Conservation (phyloP, 2,888 invertebrate genomes). For the Chrysolina americana region DNA sequence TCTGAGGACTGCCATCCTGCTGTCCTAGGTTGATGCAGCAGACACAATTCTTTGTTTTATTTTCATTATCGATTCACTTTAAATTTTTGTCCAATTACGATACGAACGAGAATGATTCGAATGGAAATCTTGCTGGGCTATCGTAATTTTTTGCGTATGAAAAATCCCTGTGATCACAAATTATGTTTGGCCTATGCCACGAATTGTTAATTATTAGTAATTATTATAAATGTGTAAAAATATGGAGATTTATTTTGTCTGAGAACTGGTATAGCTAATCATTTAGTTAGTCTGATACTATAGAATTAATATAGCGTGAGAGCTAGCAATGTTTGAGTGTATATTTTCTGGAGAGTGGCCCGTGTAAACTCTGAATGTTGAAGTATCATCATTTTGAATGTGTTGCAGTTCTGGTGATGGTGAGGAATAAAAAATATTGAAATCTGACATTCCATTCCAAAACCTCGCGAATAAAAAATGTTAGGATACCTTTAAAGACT, state of each 20-base stretch:
- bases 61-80: background rate
- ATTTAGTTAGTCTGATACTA: slow-evolving; percentile 46
- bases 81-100: background rate
- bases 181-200: slow-evolving; percentile 56
- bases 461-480: too few species aligned
- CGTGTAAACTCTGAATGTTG: too few species aligned
- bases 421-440: too few species aligned
- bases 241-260: slow-evolving; percentile 48
- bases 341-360: too few species aligned
- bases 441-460: too few species aligned
- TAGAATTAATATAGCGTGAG: slow-evolving; percentile 39
- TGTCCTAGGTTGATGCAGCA: too few species aligned
- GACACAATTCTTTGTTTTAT: background rate
- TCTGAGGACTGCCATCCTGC: too few species aligned
- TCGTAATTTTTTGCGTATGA: slow-evolving; percentile 47
- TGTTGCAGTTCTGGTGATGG: too few species aligned
- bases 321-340: background rate
- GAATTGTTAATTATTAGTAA: slow-evolving; percentile 56
- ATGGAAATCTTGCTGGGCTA: background rate
- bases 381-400: too few species aligned
- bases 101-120: slow-evolving; percentile 28
- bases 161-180: slow-evolving; percentile 67
- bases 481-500: too few species aligned
- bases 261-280: slow-evolving; percentile 49
- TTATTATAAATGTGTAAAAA: slow-evolving; percentile 49